Evolutionary conservation across 1,140 invertebrate species (phyloP).

Genomic region (Asobara japonica): DNA sequence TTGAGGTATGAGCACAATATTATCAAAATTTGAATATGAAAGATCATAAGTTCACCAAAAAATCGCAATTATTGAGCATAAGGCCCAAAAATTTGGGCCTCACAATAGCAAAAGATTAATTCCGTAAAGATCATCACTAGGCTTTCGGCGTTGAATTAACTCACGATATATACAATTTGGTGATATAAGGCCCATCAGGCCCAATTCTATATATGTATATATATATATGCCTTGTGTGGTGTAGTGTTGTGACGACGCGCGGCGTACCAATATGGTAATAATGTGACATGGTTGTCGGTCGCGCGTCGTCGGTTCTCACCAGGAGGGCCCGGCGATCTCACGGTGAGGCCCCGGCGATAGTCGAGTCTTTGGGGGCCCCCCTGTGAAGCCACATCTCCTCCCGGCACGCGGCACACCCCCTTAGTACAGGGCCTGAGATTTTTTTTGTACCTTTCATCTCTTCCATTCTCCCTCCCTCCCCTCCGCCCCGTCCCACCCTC

Average conservation of each 20-base stretch:
- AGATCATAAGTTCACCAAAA: no score
- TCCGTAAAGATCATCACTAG: no score
- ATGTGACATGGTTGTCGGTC: conserved; percentile 61
- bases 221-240: conserved; percentile 9
- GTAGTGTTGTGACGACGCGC: conserved; percentile 53
- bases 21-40: no score
- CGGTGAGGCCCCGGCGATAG: conserved; percentile 34
- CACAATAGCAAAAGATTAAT: neutral
- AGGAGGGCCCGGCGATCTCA: conserved; percentile 52
- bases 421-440: conserved; percentile 25
- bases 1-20: no score
- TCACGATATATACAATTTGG: no score
- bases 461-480: neutral
- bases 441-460: conserved; percentile 36
- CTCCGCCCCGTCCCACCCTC: neutral
- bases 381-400: conserved; percentile 48
- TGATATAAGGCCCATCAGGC: no score
- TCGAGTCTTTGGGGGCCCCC: conserved; percentile 50
- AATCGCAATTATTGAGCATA: neutral
- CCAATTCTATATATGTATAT: no score
- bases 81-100: neutral
- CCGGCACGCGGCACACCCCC: conserved; percentile 62
- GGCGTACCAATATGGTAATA: conserved; percentile 55
- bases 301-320: conserved; percentile 55
- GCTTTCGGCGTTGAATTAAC: no score